Conservation (phyloP, 2,888 invertebrate genomes). For the Acanthosepion pharaonis region DNA sequence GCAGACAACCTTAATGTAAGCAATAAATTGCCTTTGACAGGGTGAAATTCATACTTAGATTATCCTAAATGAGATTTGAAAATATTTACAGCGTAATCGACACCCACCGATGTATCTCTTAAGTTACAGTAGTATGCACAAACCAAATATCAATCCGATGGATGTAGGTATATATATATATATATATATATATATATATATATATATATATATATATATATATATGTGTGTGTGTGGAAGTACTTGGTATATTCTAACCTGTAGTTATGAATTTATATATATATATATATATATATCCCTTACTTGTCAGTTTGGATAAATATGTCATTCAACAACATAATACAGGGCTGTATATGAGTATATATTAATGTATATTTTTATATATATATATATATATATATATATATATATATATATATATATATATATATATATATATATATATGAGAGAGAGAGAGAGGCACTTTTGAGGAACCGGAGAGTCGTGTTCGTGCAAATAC, state of each 20-base stretch:
- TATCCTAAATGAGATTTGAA: neutral
- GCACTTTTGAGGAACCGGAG: too few relatives aligned
- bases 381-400: neutral
- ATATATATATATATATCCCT: too few relatives aligned
- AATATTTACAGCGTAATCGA: slow-evolving; percentile 33
- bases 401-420: neutral
- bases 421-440: neutral
- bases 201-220: neutral
- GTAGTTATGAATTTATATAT: neutral
- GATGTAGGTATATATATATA: neutral
- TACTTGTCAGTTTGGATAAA: too few relatives aligned
- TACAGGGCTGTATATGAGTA: neutral
- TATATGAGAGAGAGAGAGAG: neutral
- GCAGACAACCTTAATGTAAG: slow-evolving; percentile 11
- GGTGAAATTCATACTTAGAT: slow-evolving; percentile 33
- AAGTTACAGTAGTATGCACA: neutral
- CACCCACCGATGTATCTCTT: neutral
- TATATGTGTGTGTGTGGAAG: neutral
- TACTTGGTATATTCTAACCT: neutral
- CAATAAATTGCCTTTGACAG: slow-evolving; percentile 13
- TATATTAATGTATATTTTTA: too few relatives aligned
- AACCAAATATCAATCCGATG: neutral
- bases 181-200: neutral
- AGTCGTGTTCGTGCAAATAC: too few relatives aligned
- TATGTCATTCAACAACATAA: too few relatives aligned